Evolutionary conservation across 2,113 vertebrate species (phyloP).

Genomic region (Daboia siamensis): DNA sequence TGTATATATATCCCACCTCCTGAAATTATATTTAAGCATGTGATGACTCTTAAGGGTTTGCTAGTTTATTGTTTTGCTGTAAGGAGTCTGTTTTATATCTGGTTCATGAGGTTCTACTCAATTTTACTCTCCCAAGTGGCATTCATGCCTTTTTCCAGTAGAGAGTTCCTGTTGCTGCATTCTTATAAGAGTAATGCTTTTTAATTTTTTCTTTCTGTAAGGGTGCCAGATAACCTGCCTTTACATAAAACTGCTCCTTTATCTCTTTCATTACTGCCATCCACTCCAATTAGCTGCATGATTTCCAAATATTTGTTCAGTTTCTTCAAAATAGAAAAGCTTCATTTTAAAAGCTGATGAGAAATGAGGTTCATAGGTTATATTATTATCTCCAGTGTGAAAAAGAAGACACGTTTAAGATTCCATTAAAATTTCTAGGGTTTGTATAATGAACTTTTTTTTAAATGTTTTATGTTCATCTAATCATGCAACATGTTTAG

Average conservation of each 20-base stretch:
- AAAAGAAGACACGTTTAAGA: not conserved
- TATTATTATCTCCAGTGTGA: not conserved
- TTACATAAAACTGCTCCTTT: conserved; percentile 31
- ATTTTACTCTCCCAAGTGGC: conserved; percentile 3
- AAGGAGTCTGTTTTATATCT: not conserved
- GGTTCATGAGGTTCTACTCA: conserved; percentile 6
- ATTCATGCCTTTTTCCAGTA: not conserved
- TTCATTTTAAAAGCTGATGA: not conserved
- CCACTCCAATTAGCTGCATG: not conserved
- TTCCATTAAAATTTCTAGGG: not conserved
- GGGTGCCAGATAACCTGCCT: not conserved
- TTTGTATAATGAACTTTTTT: not conserved
- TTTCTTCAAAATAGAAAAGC: not conserved
- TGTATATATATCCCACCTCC: not conserved
- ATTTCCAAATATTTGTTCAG: not conserved
- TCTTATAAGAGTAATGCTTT: conserved; percentile 9
- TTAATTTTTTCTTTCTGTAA: conserved; percentile 26
- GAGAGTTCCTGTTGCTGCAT: conserved; percentile 8
- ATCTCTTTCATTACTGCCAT: conserved; percentile 36
- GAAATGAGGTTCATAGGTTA: not conserved
- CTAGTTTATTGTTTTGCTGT: not conserved
- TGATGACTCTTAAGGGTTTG: not conserved
- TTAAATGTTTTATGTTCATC: not conserved
- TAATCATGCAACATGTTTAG: not conserved
- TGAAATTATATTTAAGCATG: not conserved